A percentile compares a stretch with the other conserved stretches of the same genome.
phyloP scores from a whole-genome alignment of 2,888 invertebrate genomes.

The Leptarthrus brevirostris region DNA sequence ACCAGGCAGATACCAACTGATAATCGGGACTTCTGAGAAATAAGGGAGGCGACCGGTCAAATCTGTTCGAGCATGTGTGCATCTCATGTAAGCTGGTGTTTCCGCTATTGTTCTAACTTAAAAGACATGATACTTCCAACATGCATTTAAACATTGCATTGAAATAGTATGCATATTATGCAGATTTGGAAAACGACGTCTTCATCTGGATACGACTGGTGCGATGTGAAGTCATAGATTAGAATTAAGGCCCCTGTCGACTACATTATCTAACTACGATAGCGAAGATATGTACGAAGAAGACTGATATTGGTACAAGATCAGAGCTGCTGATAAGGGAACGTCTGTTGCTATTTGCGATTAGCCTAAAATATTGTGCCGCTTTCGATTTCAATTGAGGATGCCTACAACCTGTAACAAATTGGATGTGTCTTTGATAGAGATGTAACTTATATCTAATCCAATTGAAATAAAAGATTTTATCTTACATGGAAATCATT shows the following conservation, averaged over 20 bases:
- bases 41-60: constrained; percentile 6
- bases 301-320: background rate
- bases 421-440: too few relatives aligned
- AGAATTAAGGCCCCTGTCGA: constrained; percentile 5
- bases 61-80: constrained; percentile 10
- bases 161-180: constrained; percentile 24
- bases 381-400: too few relatives aligned
- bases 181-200: constrained; percentile 11
- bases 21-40: constrained; percentile 17
- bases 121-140: background rate
- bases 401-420: too few relatives aligned
- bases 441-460: too few relatives aligned
- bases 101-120: constrained; percentile 18
- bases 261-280: constrained; percentile 19
- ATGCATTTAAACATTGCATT: constrained; percentile 11
- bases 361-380: background rate
- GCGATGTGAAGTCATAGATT: background rate
- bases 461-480: too few relatives aligned
- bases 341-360: background rate
- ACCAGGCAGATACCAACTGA: constrained; percentile 24
- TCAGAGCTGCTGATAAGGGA: background rate
- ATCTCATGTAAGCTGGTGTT: constrained; percentile 14
- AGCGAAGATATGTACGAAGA: background rate
- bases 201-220: background rate
- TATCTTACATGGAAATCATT: too few relatives aligned